These are phyloP conservation scores for Schizopygopsis pylzovi DNA, from an alignment of 2,797 vertebrate genomes.

Conservation along the genomic window DNA sequence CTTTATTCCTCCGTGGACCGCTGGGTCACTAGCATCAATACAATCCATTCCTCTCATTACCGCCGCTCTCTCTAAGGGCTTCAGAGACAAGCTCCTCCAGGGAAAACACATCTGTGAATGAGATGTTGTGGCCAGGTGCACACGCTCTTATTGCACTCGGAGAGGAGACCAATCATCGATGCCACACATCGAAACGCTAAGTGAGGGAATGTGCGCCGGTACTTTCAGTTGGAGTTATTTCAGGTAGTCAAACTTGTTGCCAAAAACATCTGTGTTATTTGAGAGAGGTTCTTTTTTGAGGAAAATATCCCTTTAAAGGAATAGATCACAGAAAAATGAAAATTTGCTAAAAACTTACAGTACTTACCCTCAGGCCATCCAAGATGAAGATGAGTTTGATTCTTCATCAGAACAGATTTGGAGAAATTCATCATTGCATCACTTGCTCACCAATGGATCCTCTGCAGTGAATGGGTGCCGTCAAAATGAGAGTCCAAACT, in stretches of 20 bases:
- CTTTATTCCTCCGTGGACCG: conserved; percentile 45
- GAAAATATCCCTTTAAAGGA: background rate
- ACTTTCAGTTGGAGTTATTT: conserved; percentile 20
- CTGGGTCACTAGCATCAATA: conserved; percentile 40
- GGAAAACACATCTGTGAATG: conserved; percentile 38
- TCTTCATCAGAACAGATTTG: background rate
- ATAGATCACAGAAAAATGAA: background rate
- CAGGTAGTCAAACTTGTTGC: background rate
- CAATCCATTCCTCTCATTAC: conserved; percentile 46
- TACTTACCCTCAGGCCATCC: background rate
- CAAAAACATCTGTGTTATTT: background rate
- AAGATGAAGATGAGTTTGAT: background rate
- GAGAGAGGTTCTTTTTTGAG: background rate
- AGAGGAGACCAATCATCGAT: conserved; percentile 19
- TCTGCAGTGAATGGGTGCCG: background rate
- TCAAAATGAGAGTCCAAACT: background rate
- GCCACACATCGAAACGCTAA: background rate
- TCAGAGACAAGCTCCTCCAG: conserved; percentile 16
- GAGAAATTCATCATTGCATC: background rate
- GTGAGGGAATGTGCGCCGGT: background rate
- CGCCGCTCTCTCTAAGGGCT: conserved; percentile 16
- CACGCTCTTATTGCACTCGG: conserved; percentile 16
- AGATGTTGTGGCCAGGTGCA: conserved; percentile 29
- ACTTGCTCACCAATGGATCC: background rate
- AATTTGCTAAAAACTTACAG: background rate